A percentile compares a stretch with the other conserved stretches of the same genome.
Evolutionary conservation across 2,888 invertebrate genomes (phyloP).

Genomic region (Hylaea fasciaria): DNA sequence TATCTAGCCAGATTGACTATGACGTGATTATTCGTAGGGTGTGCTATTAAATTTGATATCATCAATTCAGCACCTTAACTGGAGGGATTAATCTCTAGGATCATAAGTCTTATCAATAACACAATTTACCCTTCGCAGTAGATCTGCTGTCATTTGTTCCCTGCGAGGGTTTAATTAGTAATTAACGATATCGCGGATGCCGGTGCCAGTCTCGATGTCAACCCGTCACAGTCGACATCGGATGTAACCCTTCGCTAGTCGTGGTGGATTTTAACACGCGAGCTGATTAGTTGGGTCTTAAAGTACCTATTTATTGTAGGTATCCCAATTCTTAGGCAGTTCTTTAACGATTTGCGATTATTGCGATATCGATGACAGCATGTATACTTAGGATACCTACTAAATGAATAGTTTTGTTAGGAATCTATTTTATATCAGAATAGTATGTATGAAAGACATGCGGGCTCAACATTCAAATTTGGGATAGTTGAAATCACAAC

Average conservation of each 20-base stretch:
- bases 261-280: background rate
- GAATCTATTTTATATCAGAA: too few species aligned
- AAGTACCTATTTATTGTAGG: background rate
- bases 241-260: conserved; percentile 49
- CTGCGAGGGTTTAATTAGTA: conserved; percentile 48
- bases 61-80: too few species aligned
- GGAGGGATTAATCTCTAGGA: too few species aligned
- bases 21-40: too few species aligned
- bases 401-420: too few species aligned
- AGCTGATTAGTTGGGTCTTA: background rate
- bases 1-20: too few species aligned
- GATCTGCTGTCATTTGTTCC: conserved; percentile 6
- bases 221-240: conserved; percentile 54
- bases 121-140: background rate
- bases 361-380: too few species aligned
- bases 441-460: too few species aligned
- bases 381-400: too few species aligned
- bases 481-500: background rate
- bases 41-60: too few species aligned
- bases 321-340: too few species aligned
- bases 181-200: conserved; percentile 67
- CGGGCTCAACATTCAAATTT: background rate
- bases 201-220: conserved; percentile 61
- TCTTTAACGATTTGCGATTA: too few species aligned
- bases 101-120: background rate